A percentile compares a stretch with the other conserved stretches of the same genome.
Conservation (phyloP, 2,888 invertebrate species). For the Cheilosia pagana region DNA sequence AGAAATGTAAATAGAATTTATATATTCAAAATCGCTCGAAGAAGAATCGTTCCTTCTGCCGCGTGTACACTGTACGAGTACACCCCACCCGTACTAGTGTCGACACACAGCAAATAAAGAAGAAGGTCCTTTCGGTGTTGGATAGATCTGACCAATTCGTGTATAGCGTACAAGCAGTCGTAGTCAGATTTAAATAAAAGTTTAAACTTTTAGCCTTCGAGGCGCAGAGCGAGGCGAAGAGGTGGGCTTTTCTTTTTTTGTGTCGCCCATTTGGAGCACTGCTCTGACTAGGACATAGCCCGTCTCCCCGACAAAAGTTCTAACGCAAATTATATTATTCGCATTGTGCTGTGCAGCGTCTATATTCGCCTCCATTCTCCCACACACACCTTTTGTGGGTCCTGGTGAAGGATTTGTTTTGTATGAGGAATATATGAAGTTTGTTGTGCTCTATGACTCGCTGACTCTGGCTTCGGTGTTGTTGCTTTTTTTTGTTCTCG, state of each 20-base stretch:
- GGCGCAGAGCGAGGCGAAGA: no score
- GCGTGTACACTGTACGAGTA: slow-evolving; percentile 19
- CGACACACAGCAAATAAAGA: slow-evolving; percentile 33
- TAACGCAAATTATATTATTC: slow-evolving; percentile 70
- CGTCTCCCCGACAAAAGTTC: slow-evolving; percentile 53
- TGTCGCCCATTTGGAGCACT: slow-evolving; percentile 26
- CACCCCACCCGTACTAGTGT: slow-evolving; percentile 31
- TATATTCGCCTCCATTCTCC: slow-evolving; percentile 16
- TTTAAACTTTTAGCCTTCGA: slow-evolving; percentile 58
- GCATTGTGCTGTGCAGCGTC: slow-evolving; percentile 61
- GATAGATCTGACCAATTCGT: slow-evolving; percentile 61
- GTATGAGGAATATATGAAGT: slow-evolving; percentile 38
- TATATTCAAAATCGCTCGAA: slow-evolving; percentile 69
- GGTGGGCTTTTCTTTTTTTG: neutral
- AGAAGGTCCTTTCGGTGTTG: slow-evolving; percentile 39
- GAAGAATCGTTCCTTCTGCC: slow-evolving; percentile 46
- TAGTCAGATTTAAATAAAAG: slow-evolving; percentile 66
- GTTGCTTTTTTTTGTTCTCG: slow-evolving; percentile 1
- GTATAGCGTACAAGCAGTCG: slow-evolving; percentile 31
- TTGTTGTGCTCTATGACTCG: slow-evolving; percentile 39
- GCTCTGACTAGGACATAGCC: slow-evolving; percentile 29
- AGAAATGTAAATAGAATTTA: slow-evolving; percentile 74
- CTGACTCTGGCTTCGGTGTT: slow-evolving; percentile 19
- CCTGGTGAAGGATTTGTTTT: slow-evolving; percentile 35
- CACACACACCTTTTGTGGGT: neutral